A percentile compares a stretch with the other conserved stretches of the same genome.
Conservation (phyloP, 2,797 vertebrate genomes). For the Monodelphis domestica region DNA sequence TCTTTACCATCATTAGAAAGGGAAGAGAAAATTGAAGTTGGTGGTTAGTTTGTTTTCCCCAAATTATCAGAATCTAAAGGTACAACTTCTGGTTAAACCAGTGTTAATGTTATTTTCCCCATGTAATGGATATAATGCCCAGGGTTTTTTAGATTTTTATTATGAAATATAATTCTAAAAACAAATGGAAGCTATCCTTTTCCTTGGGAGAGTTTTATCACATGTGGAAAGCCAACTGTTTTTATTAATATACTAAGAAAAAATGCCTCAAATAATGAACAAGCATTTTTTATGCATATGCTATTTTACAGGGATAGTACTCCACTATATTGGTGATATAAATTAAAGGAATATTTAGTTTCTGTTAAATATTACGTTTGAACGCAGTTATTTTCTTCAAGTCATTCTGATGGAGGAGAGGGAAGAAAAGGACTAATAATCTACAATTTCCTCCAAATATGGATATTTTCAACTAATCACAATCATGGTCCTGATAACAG, state of each 20-base stretch:
- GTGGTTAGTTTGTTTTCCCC: not conserved
- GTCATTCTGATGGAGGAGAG: constrained; percentile 30
- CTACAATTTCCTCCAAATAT: constrained; percentile 38
- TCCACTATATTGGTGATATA: not conserved
- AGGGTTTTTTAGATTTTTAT: not conserved
- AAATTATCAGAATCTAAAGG: not conserved
- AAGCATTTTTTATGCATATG: not conserved
- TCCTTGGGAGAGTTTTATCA: not conserved
- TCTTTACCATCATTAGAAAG: not conserved
- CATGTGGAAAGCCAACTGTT: not conserved
- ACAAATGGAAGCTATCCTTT: not conserved
- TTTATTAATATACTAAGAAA: not conserved
- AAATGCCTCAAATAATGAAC: not conserved
- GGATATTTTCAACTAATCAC: constrained; percentile 52
- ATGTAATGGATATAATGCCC: not conserved
- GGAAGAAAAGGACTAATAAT: not conserved
- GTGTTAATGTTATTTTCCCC: not conserved
- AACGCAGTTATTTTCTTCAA: constrained; percentile 3
- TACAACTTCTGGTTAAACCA: not conserved
- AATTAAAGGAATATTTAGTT: not conserved
- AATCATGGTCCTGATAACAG: constrained; percentile 50
- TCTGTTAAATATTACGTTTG: not conserved
- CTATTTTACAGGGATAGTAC: not conserved
- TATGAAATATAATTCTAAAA: not conserved
- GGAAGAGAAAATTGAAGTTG: not conserved